phyloP scores from a whole-genome alignment of 1,140 invertebrate species.

The Leptonema lineaticorne region DNA sequence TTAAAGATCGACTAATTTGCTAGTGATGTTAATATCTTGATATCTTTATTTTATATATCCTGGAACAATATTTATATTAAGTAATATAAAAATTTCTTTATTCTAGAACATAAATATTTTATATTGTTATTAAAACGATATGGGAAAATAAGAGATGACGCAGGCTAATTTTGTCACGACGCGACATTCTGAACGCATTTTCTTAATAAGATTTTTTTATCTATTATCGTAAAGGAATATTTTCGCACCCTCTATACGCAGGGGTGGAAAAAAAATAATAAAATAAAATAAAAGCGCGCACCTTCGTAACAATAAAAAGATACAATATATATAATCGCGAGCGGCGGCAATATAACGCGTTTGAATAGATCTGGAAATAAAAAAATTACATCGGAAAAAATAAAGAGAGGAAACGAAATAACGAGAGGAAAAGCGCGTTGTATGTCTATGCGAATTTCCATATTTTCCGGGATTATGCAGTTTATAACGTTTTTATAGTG shows the following conservation, averaged over 20 bases:
- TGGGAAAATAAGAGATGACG: not conserved
- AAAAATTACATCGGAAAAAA: too few relatives aligned
- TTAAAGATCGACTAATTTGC: too few relatives aligned
- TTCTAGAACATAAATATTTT: too few relatives aligned
- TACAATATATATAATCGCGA: slow-evolving; percentile 18
- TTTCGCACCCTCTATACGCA: too few relatives aligned
- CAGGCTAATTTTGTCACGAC: not conserved
- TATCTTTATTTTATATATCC: too few relatives aligned
- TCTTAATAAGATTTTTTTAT: slow-evolving; percentile 20
- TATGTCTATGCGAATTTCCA: slow-evolving; percentile 38
- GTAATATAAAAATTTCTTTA: too few relatives aligned
- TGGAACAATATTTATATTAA: not conserved
- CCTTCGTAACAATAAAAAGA: slow-evolving; percentile 28
- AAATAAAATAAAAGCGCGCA: not conserved
- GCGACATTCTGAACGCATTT: not conserved
- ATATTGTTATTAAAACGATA: too few relatives aligned
- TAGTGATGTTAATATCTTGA: too few relatives aligned
- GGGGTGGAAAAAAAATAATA: too few relatives aligned
- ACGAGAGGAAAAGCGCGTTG: slow-evolving; percentile 9
- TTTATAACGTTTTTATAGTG: slow-evolving; percentile 42
- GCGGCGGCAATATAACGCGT: slow-evolving; percentile 25
- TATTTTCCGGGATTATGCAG: slow-evolving; percentile 42
- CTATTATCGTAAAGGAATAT: slow-evolving; percentile 13
- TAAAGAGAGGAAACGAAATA: not conserved
- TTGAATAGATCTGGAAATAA: slow-evolving; percentile 37